These are phyloP conservation scores for Pristionchus exspectatus DNA, from an alignment of 2,888 invertebrate species.

Conservation along the genomic window DNA sequence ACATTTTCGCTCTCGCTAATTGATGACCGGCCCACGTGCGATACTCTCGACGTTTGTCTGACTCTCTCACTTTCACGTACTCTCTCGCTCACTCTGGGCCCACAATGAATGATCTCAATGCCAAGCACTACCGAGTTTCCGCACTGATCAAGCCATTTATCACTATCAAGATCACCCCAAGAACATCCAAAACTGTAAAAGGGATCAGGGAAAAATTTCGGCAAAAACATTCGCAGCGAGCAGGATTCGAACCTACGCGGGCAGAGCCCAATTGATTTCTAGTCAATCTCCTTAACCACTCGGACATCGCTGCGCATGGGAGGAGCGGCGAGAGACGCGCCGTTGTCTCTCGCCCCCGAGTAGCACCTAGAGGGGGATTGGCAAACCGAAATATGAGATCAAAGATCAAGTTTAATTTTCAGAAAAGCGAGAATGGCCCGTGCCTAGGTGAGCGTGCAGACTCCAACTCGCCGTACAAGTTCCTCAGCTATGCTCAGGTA, in stretches of 20 bases:
- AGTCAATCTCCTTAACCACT: constrained; percentile 61
- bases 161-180: background rate
- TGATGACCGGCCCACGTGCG: background rate
- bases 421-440: constrained; percentile 69
- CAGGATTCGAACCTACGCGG: constrained; percentile 63
- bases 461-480: constrained; percentile 66
- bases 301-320: constrained; percentile 56
- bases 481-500: constrained; percentile 69
- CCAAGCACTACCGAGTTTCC: background rate
- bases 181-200: background rate
- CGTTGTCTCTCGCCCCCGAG: background rate
- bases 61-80: background rate
- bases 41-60: background rate
- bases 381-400: background rate
- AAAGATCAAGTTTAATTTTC: constrained; percentile 50
- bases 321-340: background rate
- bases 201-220: background rate
- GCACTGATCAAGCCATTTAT: background rate
- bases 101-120: background rate
- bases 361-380: background rate
- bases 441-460: constrained; percentile 71
- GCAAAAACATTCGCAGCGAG: constrained; percentile 56
- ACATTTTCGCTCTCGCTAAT: constrained; percentile 51
- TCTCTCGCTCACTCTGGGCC: background rate
- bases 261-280: constrained; percentile 62